phyloP scores from a whole-genome alignment of 1,140 invertebrate genomes.

The Drosophila tsacasi region DNA sequence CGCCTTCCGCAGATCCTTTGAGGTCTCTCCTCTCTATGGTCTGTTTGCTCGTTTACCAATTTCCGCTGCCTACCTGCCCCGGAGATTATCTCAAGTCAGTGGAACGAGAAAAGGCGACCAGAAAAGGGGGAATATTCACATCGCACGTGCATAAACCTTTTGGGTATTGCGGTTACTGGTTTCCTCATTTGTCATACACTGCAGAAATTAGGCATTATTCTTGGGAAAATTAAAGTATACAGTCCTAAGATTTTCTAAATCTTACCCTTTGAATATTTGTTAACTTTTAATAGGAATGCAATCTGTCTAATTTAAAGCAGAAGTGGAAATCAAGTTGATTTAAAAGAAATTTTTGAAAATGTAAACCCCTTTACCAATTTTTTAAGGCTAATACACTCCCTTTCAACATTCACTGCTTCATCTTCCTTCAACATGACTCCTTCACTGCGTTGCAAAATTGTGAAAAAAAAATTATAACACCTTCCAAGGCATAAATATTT shows the following conservation, averaged over 20 bases:
- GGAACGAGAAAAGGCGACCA: constrained; percentile 12
- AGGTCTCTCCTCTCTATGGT: constrained; percentile 14
- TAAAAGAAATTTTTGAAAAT: no score
- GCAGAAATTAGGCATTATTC: not conserved
- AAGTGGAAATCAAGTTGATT: no score
- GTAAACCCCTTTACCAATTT: no score
- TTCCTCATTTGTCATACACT: constrained; percentile 30
- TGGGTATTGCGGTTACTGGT: constrained; percentile 40
- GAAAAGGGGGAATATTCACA: constrained; percentile 15
- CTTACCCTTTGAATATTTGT: no score
- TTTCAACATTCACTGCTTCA: no score
- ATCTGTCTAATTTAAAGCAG: not conserved
- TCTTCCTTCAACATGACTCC: no score
- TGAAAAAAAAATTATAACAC: no score
- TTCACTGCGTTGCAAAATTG: no score
- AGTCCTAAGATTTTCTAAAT: not conserved
- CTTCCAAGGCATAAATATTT: not conserved
- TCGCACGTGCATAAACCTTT: constrained; percentile 50
- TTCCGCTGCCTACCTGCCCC: constrained; percentile 54
- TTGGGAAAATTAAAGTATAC: no score
- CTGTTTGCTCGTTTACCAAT: constrained; percentile 42
- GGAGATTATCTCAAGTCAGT: constrained; percentile 23
- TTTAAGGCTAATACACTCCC: no score
- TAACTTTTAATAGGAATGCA: not conserved
- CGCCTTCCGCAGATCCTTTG: constrained; percentile 48